Base-by-base conservation (phyloP, 1,140 invertebrate genomes). In the Nylanderia fulva region DNA sequence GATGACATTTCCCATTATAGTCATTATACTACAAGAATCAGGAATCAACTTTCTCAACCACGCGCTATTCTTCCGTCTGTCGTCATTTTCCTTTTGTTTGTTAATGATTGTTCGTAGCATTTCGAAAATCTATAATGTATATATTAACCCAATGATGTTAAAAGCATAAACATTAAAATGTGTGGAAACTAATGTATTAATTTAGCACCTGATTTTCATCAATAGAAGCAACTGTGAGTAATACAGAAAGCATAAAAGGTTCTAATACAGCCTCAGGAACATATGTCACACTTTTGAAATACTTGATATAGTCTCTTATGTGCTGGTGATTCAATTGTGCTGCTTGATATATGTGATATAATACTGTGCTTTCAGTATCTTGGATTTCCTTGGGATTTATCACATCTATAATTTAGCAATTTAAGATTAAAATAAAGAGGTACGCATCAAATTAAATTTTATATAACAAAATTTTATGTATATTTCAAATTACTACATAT, bases 281-380 rank as follows among this genome's bases (percentile, higher is more conserved):
- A 85, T 94, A 93, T 13, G 90, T 93, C 1, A 95, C 88, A 45
- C 87, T 94, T 93, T 95, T 96, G 11, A 96, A 86, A 71, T 92
- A 94, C 74, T 92, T 93, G n/a, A 96, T 88, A 45, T 96, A 95
- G 66, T 96, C 95, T 85, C 92, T 95, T 15, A 96, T 93, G 75
- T 90, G 94, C 60, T 95, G 93, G 21, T 95, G 93, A 77, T 95
- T 94, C 24, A 95, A 76, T 68, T 94, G 91, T 5, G 95, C 94
- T 15, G 94, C 93, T 83, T 95, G 94, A 86, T 95, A 94, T 42
- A 96, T 95, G 66, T 96, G 94, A 86, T 95, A 96, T 0, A 96
- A 90, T 27, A 96, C 94, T n/a, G 95, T 96, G 72, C 95, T 95
- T 92, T 96, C 96, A 39, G 93, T 89, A 72, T 95, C 92, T 86